Evolutionary conservation across 2,888 invertebrate species (phyloP).

Genomic region (Camponotus fellah): DNA sequence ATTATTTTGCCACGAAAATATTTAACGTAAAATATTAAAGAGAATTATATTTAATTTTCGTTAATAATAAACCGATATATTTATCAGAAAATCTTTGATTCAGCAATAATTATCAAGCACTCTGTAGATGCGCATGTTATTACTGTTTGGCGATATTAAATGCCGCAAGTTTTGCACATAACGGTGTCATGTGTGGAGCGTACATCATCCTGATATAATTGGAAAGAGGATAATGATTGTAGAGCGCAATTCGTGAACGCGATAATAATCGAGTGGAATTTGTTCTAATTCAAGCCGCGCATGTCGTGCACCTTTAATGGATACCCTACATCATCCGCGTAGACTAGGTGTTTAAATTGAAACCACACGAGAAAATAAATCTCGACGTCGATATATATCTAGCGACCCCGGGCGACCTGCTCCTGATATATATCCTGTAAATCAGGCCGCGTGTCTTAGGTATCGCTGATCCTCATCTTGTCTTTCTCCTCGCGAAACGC

Average conservation of each 20-base stretch:
- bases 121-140: neutral
- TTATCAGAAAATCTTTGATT: neutral
- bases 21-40: neutral
- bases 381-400: constrained; percentile 46
- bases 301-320: constrained; percentile 60
- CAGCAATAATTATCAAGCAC: neutral
- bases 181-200: neutral
- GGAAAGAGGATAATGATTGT: constrained; percentile 33
- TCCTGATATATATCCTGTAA: constrained; percentile 49
- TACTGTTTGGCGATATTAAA: neutral
- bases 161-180: neutral
- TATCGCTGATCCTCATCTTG: constrained; percentile 21
- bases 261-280: constrained; percentile 45
- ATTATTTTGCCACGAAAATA: neutral
- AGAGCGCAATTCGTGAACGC: constrained; percentile 11
- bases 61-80: neutral
- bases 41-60: neutral
- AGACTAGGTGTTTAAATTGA: constrained; percentile 60
- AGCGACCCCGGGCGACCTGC: constrained; percentile 36
- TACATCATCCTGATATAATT: constrained; percentile 20
- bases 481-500: constrained; percentile 14
- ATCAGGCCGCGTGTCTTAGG: constrained; percentile 10
- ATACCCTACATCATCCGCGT: constrained; percentile 49
- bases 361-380: constrained; percentile 66
- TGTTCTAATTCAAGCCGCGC: constrained; percentile 46